These are phyloP conservation scores for Pachliopta kotzebuea DNA, from an alignment of 2,888 invertebrate genomes.

Conservation along the genomic window DNA sequence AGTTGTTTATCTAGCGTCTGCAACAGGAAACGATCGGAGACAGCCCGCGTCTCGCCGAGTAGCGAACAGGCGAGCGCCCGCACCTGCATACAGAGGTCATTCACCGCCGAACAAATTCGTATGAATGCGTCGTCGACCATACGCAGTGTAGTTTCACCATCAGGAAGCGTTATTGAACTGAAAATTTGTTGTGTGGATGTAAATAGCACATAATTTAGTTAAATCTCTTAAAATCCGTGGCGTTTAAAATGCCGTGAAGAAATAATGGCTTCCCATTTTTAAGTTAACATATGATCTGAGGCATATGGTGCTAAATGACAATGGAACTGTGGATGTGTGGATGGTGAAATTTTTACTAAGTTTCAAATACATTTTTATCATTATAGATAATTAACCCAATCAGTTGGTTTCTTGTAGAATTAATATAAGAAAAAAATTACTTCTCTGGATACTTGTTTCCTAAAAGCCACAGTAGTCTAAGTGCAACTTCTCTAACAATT, in stretches of 20 bases:
- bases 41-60: constrained; percentile 92
- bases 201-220: too few species aligned
- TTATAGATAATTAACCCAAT: too few species aligned
- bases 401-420: background rate
- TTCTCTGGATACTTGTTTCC: constrained; percentile 93
- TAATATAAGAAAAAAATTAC: constrained; percentile 67
- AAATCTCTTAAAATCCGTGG: too few species aligned
- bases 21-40: constrained; percentile 93
- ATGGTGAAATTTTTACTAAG: too few species aligned
- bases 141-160: constrained; percentile 91
- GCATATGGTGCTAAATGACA: too few species aligned
- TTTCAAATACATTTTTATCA: too few species aligned
- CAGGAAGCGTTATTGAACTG: constrained; percentile 85
- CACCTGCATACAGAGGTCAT: constrained; percentile 94
- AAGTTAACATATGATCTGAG: too few species aligned
- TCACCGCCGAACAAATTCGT: constrained; percentile 95
- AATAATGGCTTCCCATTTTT: too few species aligned
- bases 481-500: constrained; percentile 92
- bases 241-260: too few species aligned
- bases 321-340: too few species aligned
- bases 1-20: constrained; percentile 99
- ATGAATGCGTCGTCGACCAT: constrained; percentile 98
- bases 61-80: constrained; percentile 91
- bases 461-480: constrained; percentile 92
- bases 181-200: constrained; percentile 24